Base-by-base conservation (phyloP, 2,113 vertebrate genomes). In the Hippocampus barbouri region DNA sequence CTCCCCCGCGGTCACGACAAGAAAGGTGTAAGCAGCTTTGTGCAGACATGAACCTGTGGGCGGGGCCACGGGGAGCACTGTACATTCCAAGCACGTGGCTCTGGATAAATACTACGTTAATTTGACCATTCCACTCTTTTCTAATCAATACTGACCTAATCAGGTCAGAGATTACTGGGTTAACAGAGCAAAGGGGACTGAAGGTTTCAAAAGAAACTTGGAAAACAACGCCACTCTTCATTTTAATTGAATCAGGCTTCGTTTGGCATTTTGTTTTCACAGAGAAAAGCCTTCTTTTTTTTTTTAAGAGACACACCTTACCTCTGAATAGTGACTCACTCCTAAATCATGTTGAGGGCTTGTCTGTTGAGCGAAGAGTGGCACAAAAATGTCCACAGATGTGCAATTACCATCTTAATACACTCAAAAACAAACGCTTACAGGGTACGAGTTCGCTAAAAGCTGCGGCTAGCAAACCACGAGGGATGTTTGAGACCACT, bases 21-120 rank as follows among this genome's bases (percentile, higher is more conserved):
- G 78, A 71, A 78, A 80, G 82, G 86, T 61, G 59, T 91, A 90
- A 92, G 88, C 88, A 83, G 90, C 88, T 91, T 90, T 87, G 72
- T 77, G 85, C 79, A 76, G 80, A 78, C 86, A 75, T 69, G 84
- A 85, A 80, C 81, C 76, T 69, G 80, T 84, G 83, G 86, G 88
- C 34, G 75, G 78, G 79, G 76, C 79, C 75, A 80, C 16, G 30
- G 47, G 34, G 72, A 77, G 25, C 60, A 78, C 47, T 40, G 66
- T 60, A 60, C 73, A 77, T 60, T 60, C 34, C 67, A 57, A 57
- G 61, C 21, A 59, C 45, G 6, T 34, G 23, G 60, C 47, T 38
- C 49, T 60, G 7, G 54, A 34, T 54, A 49, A 60, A 78, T 23
- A 54, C 21, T 72, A 73, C 54, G 59, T 62, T 53, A 49, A 53